Percentiles rank a stretch among this genome's conserved stretches.
Evolutionary conservation across 2,888 invertebrate genomes (phyloP).

Genomic region (Harmothoe impar): DNA sequence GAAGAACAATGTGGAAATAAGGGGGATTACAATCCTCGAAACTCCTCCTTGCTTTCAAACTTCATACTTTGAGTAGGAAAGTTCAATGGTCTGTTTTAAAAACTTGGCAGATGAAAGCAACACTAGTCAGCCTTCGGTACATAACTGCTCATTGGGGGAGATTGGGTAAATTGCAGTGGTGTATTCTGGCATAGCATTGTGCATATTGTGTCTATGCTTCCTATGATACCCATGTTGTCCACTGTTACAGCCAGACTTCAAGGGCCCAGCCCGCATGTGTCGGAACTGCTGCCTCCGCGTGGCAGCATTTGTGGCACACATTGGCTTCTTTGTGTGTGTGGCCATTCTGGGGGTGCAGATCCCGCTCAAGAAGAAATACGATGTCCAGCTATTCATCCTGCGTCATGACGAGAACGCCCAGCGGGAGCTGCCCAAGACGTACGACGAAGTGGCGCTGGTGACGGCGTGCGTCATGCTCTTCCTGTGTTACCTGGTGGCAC

Average conservation of each 20-base stretch:
- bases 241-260: conserved; percentile 21
- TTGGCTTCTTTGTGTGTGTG: conserved; percentile 55
- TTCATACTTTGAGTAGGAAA: too few species aligned
- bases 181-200: too few species aligned
- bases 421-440: conserved; percentile 52
- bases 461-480: conserved; percentile 56
- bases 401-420: conserved; percentile 53
- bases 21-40: too few species aligned
- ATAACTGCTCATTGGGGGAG: too few species aligned
- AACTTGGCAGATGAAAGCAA: too few species aligned
- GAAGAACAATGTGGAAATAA: too few species aligned
- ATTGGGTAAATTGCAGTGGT: too few species aligned
- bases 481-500: conserved; percentile 44
- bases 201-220: too few species aligned
- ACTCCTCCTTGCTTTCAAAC: too few species aligned
- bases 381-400: conserved; percentile 54
- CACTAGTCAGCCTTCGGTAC: too few species aligned
- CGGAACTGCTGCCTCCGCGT: conserved; percentile 37
- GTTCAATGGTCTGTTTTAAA: too few species aligned
- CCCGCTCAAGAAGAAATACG: conserved; percentile 51
- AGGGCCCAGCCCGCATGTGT: conserved; percentile 23
- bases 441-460: conserved; percentile 53
- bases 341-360: conserved; percentile 57
- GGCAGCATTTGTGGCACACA: conserved; percentile 36
- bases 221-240: too few species aligned